Base-by-base conservation (phyloP, 2,113 vertebrate genomes). In the Saccopteryx leptura region DNA sequence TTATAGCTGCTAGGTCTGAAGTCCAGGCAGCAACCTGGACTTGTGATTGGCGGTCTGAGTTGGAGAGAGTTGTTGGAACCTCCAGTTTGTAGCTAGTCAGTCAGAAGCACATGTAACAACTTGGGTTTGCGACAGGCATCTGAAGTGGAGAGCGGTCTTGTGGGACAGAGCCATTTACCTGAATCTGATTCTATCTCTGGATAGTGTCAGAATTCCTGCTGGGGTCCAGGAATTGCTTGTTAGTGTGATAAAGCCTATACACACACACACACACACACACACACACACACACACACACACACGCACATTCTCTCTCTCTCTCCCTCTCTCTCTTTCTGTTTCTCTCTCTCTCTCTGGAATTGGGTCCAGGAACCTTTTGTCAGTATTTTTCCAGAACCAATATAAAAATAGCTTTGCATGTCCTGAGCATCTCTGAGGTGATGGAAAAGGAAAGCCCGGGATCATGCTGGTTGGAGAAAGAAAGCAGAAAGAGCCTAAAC, bases 301-400 rank as follows among this genome's bases (percentile, higher is more conserved):
- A 66, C 1, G 13, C 39, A 39, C 39, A 39, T 39, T 39, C 39
- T 39, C 39, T 39, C 39, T 39, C 39, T 39, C 39, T 39, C 39
- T 39, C 39, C 3, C 39, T 39, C 39, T 39, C 39, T 39, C 39
- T 39, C 39, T 39, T 3, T 39, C 39, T 39, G 2, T 39, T 3
- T 39, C 39, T 39, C 39, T 39, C 39, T 39, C 39, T 39, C 39
- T 39, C 39, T 39, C 23, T 60, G 78, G 33, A 46, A 26, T 12
- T 81, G 13, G 14, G 56, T 81, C 78, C 33, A 39, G 33, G 7
- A 81, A 61, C n/a, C 7, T n/a, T 81, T 81, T 61, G 33, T 94
- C 68, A 81, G 19, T 48, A 26, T 65, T 96, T 97, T 46, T 28
- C 58, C 65, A 85, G 65, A 69, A 74, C 39, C 26, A 76, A 13